These are phyloP conservation scores for Ibidorhyncha struthersii DNA, from an alignment of 2,113 vertebrate genomes.

Conservation along the genomic window DNA sequence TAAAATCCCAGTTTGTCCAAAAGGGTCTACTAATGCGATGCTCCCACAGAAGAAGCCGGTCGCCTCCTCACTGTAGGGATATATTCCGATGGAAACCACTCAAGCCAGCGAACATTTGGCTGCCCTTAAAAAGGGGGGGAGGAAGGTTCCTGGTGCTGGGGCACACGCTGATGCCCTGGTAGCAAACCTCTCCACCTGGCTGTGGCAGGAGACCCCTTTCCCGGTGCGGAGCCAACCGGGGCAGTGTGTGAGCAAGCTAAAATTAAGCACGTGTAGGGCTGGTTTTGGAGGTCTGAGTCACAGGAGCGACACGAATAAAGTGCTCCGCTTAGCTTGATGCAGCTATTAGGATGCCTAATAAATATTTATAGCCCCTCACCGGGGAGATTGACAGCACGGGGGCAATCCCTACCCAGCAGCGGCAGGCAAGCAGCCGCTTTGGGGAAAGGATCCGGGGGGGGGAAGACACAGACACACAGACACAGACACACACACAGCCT, in stretches of 20 bases:
- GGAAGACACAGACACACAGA: too few relatives aligned
- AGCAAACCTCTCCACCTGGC: not conserved
- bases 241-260: not conserved
- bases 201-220: not conserved
- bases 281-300: not conserved
- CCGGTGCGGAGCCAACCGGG: not conserved
- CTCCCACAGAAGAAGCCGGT: not conserved
- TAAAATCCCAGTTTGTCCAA: not conserved
- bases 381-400: constrained; percentile 48
- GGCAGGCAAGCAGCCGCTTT: not conserved
- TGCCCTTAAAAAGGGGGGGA: too few relatives aligned
- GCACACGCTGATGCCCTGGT: not conserved
- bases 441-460: not conserved
- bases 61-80: not conserved
- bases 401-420: constrained; percentile 3
- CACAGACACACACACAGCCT: accelerated
- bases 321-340: not conserved
- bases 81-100: not conserved
- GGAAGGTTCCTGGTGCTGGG: not conserved
- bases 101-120: not conserved
- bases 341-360: constrained; percentile 29
- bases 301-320: not conserved
- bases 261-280: not conserved
- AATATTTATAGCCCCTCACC: constrained; percentile 50
- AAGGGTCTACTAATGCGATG: not conserved